Percentiles rank a stretch among this genome's conserved stretches.
These are phyloP conservation scores for Trichomalopsis sarcophagae DNA, from an alignment of 1,140 invertebrate genomes.

Conservation along the genomic window DNA sequence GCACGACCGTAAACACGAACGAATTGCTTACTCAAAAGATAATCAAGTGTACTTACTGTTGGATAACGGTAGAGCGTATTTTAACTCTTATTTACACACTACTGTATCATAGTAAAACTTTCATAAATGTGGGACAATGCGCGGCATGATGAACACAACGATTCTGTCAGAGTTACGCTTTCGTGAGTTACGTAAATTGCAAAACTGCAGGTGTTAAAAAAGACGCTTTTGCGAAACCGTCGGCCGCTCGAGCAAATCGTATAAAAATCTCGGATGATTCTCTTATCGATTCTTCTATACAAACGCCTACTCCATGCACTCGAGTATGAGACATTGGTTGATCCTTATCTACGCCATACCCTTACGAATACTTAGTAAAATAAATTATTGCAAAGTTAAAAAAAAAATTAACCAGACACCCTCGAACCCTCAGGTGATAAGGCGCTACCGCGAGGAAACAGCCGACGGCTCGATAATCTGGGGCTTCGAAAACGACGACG, in stretches of 20 bases:
- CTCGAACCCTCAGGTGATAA: slow-evolving; percentile 65
- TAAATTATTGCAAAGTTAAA: neutral
- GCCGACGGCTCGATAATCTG: slow-evolving; percentile 88
- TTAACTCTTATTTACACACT: neutral
- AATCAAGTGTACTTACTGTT: neutral
- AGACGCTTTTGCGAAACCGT: neutral
- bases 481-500: slow-evolving; percentile 90
- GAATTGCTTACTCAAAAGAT: neutral
- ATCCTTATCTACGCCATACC: neutral
- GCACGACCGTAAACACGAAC: neutral
- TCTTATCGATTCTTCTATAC: neutral
- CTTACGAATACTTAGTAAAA: neutral
- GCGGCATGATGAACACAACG: slow-evolving; percentile 17
- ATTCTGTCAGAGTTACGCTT: slow-evolving; percentile 31
- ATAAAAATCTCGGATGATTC: slow-evolving; percentile 15
- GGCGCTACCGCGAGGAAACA: slow-evolving; percentile 85
- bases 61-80: neutral
- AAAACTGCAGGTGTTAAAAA: slow-evolving; percentile 40
- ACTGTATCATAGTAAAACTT: neutral
- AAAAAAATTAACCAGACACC: neutral
- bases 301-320: neutral
- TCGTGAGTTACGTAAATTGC: slow-evolving; percentile 33
- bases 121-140: slow-evolving; percentile 7
- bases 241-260: slow-evolving; percentile 9
- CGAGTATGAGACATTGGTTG: neutral